Base-by-base conservation (phyloP, 2,797 vertebrate genomes). In the Acestrorhynchus altus region DNA sequence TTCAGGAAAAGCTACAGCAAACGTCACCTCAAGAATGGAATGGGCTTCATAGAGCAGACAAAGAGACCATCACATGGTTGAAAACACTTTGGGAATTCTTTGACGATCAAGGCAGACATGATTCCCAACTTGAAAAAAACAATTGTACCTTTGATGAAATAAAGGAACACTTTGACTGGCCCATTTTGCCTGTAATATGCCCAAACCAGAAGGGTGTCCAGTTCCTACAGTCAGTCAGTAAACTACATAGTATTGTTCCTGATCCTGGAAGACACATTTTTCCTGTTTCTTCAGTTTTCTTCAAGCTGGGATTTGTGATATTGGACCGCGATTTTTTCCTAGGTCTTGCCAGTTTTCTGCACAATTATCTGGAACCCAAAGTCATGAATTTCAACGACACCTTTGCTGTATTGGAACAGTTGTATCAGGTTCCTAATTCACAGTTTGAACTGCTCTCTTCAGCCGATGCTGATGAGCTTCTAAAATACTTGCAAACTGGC, bases 291-390 rank as follows among this genome's bases (percentile, higher is more conserved):
- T 1, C 22, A 13, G 88, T 88, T 76, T 89, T 94, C 16, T 80
- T 89, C 12, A 89, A 92, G 83, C 90, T 94, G 56, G 92, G 92
- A 44, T 88, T 90, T 52, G 76, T 90, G 85, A 84, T 15, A 18
- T 40, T 89, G 42, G n/a, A 93, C 74, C 0, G 0, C 0, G 0
- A 0, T 0, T 91, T 93, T 72, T 91, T 92, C 31, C 0, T 0
- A 0, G 0, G 16, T 0, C 0, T 74, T 0, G 0, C 0, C 0
- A 0, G 0, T 0, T 0, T 70, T 2, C 0, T 16, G 4, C 0
- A 0, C 46, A 47, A 0, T n/a, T 8, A 54, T 68, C 13, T 92
- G 6, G 0, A 0, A 0, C 0, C 72, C 9, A 90, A 91, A n/a
- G 86, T 93, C 0, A 8, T 94, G 51, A 0, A 91, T 78, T 78